phyloP scores from a whole-genome alignment of 2,888 invertebrate species.

The Coelogynopora nodosa region DNA sequence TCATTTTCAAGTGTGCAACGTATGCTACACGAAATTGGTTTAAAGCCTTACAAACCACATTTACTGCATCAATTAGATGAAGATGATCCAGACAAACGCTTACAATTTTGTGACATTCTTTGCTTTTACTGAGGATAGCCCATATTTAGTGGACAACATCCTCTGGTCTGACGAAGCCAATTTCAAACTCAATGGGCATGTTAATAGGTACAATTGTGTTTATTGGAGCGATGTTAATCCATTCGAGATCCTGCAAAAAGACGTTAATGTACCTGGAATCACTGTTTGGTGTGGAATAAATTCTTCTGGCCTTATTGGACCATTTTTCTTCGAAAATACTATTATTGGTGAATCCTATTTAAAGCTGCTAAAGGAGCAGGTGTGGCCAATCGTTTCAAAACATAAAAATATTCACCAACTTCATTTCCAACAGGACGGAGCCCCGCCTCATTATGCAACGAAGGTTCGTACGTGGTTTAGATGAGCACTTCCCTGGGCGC shows the following conservation, averaged over 20 bases:
- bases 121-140: not conserved
- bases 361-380: constrained; percentile 24
- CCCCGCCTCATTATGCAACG: not conserved
- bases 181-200: constrained; percentile 41
- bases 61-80: no score
- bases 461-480: constrained; percentile 3
- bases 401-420: not conserved
- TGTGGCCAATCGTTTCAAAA: constrained; percentile 2
- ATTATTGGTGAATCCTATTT: constrained; percentile 41
- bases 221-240: constrained; percentile 34
- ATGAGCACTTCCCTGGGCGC: not conserved
- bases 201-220: constrained; percentile 34
- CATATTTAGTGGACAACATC: constrained; percentile 3
- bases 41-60: no score
- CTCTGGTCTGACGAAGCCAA: constrained; percentile 37
- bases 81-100: no score
- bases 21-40: constrained; percentile 26
- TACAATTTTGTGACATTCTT: constrained; percentile 20
- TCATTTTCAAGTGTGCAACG: no score
- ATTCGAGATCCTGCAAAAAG: constrained; percentile 11
- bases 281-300: constrained; percentile 25
- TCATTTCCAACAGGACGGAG: not conserved
- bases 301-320: not conserved
- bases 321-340: constrained; percentile 19
- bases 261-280: constrained; percentile 23